A percentile compares a stretch with the other conserved stretches of the same genome.
Conservation (phyloP, 1,140 invertebrate species). For the Ganaspis sp. region DNA sequence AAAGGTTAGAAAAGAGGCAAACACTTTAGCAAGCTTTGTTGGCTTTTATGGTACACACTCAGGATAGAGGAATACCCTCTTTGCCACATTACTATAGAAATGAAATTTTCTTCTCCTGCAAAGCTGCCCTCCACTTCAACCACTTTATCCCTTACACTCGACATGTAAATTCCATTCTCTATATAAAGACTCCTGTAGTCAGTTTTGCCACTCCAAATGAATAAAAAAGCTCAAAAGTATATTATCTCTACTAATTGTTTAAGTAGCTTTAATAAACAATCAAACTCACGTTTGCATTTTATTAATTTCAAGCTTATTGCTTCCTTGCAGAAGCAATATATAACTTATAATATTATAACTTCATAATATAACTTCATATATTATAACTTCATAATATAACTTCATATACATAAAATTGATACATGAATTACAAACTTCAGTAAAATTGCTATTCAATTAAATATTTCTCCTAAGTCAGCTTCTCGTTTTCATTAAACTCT, state of each 20-base stretch:
- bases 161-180: neutral
- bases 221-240: neutral
- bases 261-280: neutral
- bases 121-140: neutral
- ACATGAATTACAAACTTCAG: too few species aligned
- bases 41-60: neutral
- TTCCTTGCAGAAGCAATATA: too few species aligned
- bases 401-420: too few species aligned
- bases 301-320: too few species aligned
- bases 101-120: constrained; percentile 18
- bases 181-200: neutral
- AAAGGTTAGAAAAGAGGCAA: neutral
- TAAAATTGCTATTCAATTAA: too few species aligned
- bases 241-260: neutral
- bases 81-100: constrained; percentile 9
- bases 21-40: neutral
- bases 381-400: too few species aligned
- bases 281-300: neutral
- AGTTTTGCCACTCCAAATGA: neutral
- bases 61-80: neutral
- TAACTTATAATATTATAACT: too few species aligned
- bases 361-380: too few species aligned
- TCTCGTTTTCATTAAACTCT: too few species aligned
- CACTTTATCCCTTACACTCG: neutral
- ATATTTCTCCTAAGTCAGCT: neutral